A percentile compares a stretch with the other conserved stretches of the same genome.
phyloP scores from a whole-genome alignment of 2,888 invertebrate species.

The Chrysolina haemoptera region DNA sequence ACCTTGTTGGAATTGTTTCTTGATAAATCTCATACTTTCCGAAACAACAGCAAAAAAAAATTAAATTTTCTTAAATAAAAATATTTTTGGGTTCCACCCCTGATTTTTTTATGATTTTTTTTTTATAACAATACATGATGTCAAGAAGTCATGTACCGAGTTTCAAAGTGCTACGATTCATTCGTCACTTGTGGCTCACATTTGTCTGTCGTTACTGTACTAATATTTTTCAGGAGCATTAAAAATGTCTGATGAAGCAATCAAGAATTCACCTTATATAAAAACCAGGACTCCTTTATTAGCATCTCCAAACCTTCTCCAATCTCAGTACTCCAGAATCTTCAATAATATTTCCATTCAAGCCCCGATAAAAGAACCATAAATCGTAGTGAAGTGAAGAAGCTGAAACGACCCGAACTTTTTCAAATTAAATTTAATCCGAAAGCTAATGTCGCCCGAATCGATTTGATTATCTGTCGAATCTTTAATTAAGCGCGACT shows the following conservation, averaged over 20 bases:
- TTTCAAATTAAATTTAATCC: constrained; percentile 41
- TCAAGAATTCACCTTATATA: not conserved
- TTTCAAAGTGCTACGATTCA: no score
- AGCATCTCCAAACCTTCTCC: not conserved
- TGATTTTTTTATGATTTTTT: no score
- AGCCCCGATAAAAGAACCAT: constrained; percentile 35
- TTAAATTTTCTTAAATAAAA: no score
- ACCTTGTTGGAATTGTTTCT: no score
- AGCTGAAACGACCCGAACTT: constrained; percentile 32
- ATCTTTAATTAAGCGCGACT: constrained; percentile 41
- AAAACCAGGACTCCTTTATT: not conserved
- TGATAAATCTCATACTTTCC: no score
- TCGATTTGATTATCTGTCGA: constrained; percentile 37
- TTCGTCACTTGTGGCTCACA: no score
- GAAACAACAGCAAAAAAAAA: no score
- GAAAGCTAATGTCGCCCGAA: constrained; percentile 39
- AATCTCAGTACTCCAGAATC: constrained; percentile 8
- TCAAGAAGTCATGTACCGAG: no score
- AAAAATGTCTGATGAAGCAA: not conserved
- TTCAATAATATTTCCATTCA: constrained; percentile 38
- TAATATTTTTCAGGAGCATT: no score
- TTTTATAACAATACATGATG: no score
- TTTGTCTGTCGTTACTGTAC: no score
- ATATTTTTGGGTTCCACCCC: no score
- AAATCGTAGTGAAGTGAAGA: constrained; percentile 33